These are phyloP conservation scores for Meganola albula DNA, from an alignment of 2,888 invertebrate genomes.

Conservation along the genomic window DNA sequence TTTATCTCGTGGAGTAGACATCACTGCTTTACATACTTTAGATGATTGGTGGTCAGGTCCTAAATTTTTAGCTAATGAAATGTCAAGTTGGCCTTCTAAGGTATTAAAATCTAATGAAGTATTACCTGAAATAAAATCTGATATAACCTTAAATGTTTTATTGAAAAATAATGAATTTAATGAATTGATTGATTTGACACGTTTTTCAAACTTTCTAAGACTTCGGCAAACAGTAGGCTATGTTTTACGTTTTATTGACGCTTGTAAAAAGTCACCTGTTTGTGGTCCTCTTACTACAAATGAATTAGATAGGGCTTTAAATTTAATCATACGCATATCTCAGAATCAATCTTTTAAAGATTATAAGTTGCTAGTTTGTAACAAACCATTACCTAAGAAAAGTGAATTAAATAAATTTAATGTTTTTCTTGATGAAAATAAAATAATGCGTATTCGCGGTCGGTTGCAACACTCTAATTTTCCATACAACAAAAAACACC, in stretches of 20 bases:
- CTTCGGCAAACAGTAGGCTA: conserved; percentile 16
- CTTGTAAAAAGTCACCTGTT: conserved; percentile 7
- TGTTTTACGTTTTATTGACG: conserved; percentile 17
- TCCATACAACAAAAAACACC: conserved; percentile 10
- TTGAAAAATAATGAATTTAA: too few relatives aligned
- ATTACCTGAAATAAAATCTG: conserved; percentile 17
- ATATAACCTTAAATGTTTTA: not conserved
- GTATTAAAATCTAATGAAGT: conserved; percentile 2
- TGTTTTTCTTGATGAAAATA: conserved; percentile 15
- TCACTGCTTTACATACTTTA: not conserved
- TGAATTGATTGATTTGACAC: conserved; percentile 13
- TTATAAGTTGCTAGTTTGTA: conserved; percentile 6
- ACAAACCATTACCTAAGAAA: conserved; percentile 12
- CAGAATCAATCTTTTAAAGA: conserved; percentile 17
- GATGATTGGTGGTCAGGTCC: conserved; percentile 22
- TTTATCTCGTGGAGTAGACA: conserved; percentile 19
- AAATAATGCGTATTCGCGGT: conserved; percentile 16
- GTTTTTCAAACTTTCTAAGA: conserved; percentile 11
- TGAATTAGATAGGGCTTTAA: conserved; percentile 17
- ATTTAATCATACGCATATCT: conserved; percentile 11
- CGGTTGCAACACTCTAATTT: conserved; percentile 9
- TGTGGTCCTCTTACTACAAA: conserved; percentile 8
- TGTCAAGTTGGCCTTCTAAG: conserved; percentile 19
- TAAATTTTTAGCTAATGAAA: conserved; percentile 10
- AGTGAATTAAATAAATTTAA: conserved; percentile 18